Percentiles rank a stretch among this genome's conserved stretches.
These are phyloP conservation scores for Cydia pomonella DNA, from an alignment of 1,140 invertebrate genomes.

Conservation along the genomic window DNA sequence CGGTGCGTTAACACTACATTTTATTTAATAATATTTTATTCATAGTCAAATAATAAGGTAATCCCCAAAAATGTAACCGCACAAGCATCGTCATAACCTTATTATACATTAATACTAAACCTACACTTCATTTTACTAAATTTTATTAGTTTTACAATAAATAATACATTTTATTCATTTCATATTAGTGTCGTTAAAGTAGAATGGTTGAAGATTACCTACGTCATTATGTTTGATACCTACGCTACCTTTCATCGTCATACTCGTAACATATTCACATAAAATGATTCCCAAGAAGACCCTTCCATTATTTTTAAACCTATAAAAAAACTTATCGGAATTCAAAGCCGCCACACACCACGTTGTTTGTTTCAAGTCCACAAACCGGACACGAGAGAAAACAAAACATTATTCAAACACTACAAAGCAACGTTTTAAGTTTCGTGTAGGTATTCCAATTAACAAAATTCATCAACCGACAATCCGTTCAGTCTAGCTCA, in stretches of 20 bases:
- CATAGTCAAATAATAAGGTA: too few species aligned
- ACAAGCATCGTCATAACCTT: too few species aligned
- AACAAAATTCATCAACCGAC: slow-evolving; percentile 17
- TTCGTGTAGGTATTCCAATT: slow-evolving; percentile 14
- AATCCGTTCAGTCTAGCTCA: slow-evolving; percentile 20
- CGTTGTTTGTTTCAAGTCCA: background rate
- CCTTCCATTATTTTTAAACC: background rate
- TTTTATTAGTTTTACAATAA: background rate
- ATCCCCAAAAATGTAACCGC: too few species aligned
- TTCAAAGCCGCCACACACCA: background rate
- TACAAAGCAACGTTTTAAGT: slow-evolving; percentile 10
- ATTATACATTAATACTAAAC: too few species aligned
- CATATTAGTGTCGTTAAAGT: background rate
- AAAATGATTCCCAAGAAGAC: too few species aligned
- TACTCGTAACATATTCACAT: too few species aligned
- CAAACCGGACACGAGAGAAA: slow-evolving; percentile 1
- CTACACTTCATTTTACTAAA: too few species aligned
- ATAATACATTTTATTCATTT: background rate
- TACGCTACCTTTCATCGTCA: too few species aligned
- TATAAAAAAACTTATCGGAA: background rate
- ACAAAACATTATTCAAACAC: slow-evolving; percentile 19
- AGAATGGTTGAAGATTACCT: background rate
- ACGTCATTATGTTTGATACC: background rate
- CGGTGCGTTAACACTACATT: background rate
- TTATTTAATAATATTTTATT: too few species aligned